Evolutionary conservation across 2,113 vertebrate genomes (phyloP), one percentile per base, ranked within the genome.

Genomic region (Pavo muticus): DNA sequence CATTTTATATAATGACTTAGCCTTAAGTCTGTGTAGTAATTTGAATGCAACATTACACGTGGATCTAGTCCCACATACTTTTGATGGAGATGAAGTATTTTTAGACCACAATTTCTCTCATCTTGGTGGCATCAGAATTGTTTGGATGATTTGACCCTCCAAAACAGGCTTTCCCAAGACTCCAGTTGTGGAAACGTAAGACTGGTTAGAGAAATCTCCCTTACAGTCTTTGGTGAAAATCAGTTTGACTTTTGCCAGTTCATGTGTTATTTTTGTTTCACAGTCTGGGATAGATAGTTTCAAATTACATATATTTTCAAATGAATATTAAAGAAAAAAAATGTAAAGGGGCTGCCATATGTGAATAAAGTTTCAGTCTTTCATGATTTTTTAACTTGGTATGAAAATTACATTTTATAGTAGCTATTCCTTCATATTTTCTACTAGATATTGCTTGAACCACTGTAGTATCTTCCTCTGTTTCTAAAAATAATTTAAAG

Each of bases 331-430:
- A 52, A 48, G 52, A 79, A 5, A 1, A 57, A 5, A 1, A 56
- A n/a, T 4, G 11, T 11, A 29, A 3, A 7, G 54, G 10, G 7
- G 18, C 27, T 1, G 14, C 56, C 19, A 24, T 57, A 35, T 2
- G 2, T 30, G 37, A 56, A 3, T 44, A 45, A 79, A 7, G 45
- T 40, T 74, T 32, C 9, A 47, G 25, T 24, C 15, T 65, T 56
- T 42, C 2, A 42, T 42, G 25, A 57, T 35, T 54, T 73, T 16
- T 9, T 59, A 42, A 76, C 4, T 5, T 13, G 2, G 0, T 18
- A 47, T 21, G 4, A 73, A 52, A 80, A 56, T 47, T 44, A 40
- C 8, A 29, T 67, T 89, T 87, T 68, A 30, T 59, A 24, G 1
- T 27, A 47, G 2, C 0, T 61, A 24, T 63, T 74, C 69, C 4